Conservation (phyloP, 2,888 invertebrate genomes). For the Eumacrocentrus americanus region DNA sequence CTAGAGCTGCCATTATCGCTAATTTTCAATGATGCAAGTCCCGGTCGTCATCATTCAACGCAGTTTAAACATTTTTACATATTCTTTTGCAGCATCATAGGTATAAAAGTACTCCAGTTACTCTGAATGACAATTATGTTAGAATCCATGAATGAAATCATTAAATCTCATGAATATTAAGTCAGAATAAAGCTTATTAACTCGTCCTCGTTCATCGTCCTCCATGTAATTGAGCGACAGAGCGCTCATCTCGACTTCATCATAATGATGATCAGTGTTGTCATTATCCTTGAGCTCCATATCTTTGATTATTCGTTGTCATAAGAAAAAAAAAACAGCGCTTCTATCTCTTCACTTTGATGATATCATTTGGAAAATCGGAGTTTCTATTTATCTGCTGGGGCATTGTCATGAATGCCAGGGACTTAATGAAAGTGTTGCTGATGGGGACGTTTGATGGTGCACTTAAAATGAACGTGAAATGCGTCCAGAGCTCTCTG, state of each 20-base stretch:
- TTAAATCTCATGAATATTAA: neutral
- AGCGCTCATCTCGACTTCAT: slow-evolving; percentile 54
- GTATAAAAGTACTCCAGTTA: no score
- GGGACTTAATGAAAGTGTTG: no score
- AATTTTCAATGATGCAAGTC: slow-evolving; percentile 14
- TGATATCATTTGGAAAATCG: neutral
- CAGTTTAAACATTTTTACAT: no score
- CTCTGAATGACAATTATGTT: no score
- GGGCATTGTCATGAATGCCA: no score
- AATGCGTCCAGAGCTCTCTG: neutral
- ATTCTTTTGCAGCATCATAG: no score
- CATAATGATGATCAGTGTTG: slow-evolving; percentile 45
- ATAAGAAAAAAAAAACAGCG: neutral
- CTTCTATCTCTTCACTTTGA: no score
- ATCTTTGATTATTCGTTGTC: neutral
- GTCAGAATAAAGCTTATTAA: slow-evolving; percentile 21
- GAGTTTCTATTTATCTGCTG: no score
- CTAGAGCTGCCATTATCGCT: slow-evolving; percentile 16
- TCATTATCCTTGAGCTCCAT: slow-evolving; percentile 39
- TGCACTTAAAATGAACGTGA: no score
- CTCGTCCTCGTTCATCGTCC: slow-evolving; percentile 43
- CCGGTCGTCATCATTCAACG: no score
- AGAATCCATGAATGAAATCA: no score
- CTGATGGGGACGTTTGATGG: no score
- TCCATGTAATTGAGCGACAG: slow-evolving; percentile 38